Conservation (phyloP, 2,888 invertebrate species). For the Phortica okadai region DNA sequence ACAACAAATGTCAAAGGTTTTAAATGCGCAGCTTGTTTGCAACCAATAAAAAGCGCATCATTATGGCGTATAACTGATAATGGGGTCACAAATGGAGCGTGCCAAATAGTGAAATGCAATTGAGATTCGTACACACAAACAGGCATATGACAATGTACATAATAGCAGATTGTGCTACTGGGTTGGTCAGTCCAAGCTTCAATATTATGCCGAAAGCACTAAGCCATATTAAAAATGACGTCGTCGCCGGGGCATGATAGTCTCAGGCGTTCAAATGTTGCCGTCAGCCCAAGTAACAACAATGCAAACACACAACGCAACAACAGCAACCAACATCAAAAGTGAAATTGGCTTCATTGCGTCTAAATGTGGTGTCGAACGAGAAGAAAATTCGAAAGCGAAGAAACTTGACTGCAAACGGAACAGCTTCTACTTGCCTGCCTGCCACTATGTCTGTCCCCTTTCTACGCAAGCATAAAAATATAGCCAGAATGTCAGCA, state of each 20-base stretch:
- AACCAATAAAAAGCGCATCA: no score
- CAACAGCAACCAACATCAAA: conserved; percentile 37
- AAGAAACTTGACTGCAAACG: conserved; percentile 22
- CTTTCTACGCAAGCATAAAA: conserved; percentile 45
- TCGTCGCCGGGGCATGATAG: neutral
- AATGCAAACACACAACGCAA: conserved; percentile 12
- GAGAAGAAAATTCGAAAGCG: neutral
- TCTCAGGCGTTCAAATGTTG: neutral
- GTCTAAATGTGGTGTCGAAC: conserved; percentile 59
- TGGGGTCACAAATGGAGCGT: conserved; percentile 33
- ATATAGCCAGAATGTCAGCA: neutral
- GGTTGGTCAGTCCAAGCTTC: neutral
- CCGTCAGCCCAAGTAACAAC: conserved; percentile 8
- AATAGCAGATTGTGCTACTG: conserved; percentile 19
- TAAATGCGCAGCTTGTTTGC: no score
- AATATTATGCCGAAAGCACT: neutral
- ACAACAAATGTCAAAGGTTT: no score
- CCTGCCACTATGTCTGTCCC: conserved; percentile 31
- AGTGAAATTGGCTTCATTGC: conserved; percentile 66
- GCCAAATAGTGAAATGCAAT: conserved; percentile 1
- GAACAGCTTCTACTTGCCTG: neutral
- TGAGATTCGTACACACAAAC: neutral
- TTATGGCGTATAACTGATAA: neutral
- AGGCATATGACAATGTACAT: neutral
- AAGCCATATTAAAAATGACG: conserved; percentile 4